phyloP scores from a whole-genome alignment of 2,888 invertebrate genomes.

The Escarpia spicata region DNA sequence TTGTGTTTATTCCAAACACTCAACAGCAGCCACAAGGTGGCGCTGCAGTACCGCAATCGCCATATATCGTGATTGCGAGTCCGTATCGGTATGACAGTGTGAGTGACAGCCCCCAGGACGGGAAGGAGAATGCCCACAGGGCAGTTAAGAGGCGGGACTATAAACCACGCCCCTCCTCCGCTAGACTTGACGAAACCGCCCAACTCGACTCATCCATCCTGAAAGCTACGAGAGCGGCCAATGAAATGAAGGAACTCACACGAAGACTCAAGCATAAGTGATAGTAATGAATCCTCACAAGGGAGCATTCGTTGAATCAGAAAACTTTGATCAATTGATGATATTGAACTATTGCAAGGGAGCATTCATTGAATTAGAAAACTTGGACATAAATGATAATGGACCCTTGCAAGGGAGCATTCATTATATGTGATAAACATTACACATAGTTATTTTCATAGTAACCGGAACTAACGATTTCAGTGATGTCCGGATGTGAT shows the following conservation, averaged over 20 bases:
- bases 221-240: slow-evolving; percentile 25
- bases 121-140: slow-evolving; percentile 17
- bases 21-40: slow-evolving; percentile 1
- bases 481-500: not conserved
- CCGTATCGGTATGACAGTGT: slow-evolving; percentile 21
- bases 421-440: not conserved
- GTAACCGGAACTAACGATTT: not conserved
- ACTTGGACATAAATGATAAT: not conserved
- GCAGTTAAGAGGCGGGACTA: not conserved
- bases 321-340: not conserved
- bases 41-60: not conserved
- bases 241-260: slow-evolving; percentile 28
- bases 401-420: not conserved
- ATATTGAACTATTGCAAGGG: not conserved
- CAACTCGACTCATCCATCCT: not conserved
- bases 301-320: not conserved
- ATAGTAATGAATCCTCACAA: not conserved
- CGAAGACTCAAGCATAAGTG: slow-evolving; percentile 19
- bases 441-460: not conserved
- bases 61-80: slow-evolving; percentile 7
- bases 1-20: not conserved
- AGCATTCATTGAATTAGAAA: not conserved
- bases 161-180: slow-evolving; percentile 3
- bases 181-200: not conserved
- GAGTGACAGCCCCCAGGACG: not conserved